phyloP scores from a whole-genome alignment of 2,113 vertebrate genomes.

The Syrrhaptes paradoxus region DNA sequence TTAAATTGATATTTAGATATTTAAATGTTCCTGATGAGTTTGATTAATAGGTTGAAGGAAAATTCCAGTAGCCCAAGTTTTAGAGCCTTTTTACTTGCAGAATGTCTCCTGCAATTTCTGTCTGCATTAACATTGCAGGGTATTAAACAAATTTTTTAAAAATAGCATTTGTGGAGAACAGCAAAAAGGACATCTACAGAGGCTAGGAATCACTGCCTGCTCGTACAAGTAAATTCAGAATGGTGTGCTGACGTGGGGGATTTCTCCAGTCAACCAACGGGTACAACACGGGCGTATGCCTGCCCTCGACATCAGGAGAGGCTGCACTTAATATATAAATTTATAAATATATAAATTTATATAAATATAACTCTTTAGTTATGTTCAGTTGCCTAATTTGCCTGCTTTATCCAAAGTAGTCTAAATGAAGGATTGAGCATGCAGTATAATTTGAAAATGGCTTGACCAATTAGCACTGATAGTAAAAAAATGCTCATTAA shows the following conservation, averaged over 20 bases:
- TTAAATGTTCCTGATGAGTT: neutral
- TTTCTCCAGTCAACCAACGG: neutral
- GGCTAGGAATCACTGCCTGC: neutral
- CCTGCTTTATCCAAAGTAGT: neutral
- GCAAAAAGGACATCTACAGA: neutral
- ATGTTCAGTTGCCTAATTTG: neutral
- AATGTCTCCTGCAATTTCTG: neutral
- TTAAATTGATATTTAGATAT: neutral
- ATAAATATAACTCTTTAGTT: neutral
- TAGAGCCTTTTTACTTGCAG: neutral
- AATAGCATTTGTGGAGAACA: neutral
- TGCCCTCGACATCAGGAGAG: fast-evolving
- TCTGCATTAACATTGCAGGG: neutral
- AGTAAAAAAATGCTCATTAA: conserved; percentile 11
- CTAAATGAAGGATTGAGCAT: neutral
- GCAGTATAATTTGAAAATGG: neutral
- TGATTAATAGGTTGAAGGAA: neutral
- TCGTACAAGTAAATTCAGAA: neutral
- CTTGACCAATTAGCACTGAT: neutral
- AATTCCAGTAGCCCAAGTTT: neutral
- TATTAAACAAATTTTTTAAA: neutral
- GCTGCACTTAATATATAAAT: neutral
- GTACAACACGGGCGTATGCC: fast-evolving
- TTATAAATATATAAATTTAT: no score
- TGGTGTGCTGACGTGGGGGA: neutral